Evolutionary conservation across 2,888 invertebrate species (phyloP).

Genomic region (Desoria tigrina): DNA sequence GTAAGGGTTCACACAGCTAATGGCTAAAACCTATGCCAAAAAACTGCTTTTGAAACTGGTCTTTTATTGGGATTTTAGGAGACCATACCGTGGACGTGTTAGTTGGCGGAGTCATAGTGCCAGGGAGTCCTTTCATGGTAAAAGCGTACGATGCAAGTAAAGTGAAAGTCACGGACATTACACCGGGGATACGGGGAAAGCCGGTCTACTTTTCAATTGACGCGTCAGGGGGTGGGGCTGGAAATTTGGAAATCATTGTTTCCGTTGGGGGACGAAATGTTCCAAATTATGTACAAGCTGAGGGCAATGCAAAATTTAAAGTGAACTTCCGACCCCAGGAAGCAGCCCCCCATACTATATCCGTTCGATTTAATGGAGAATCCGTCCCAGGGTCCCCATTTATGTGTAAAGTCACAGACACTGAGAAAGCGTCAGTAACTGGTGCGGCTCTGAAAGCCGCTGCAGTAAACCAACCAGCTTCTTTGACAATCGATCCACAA

Average conservation of each 20-base stretch:
- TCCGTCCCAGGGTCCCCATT: constrained; percentile 84
- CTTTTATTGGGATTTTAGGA: constrained; percentile 58
- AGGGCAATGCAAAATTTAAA: constrained; percentile 91
- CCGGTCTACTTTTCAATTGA: constrained; percentile 91
- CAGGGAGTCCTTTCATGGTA: constrained; percentile 91
- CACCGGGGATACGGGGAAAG: constrained; percentile 84
- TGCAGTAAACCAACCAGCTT: constrained; percentile 67
- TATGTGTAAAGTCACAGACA: constrained; percentile 77
- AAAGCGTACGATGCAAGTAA: constrained; percentile 94
- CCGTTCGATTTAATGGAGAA: constrained; percentile 77
- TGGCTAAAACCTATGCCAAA: background rate
- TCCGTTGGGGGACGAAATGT: constrained; percentile 95
- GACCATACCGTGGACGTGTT: constrained; percentile 88
- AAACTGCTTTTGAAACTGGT: background rate
- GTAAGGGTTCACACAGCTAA: constrained; percentile 58
- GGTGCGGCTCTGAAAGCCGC: constrained; percentile 71
- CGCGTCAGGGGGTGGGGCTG: constrained; percentile 75
- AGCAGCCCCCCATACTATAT: constrained; percentile 76
- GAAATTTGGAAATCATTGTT: constrained; percentile 95
- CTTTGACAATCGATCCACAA: constrained; percentile 64
- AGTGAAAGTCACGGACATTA: constrained; percentile 92
- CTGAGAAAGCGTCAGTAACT: constrained; percentile 66
- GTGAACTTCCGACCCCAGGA: constrained; percentile 96
- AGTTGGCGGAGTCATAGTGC: constrained; percentile 71
- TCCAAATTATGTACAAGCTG: constrained; percentile 95